Base-by-base conservation (phyloP, 2,113 vertebrate species). In the Phalacrocorax brasilianus region DNA sequence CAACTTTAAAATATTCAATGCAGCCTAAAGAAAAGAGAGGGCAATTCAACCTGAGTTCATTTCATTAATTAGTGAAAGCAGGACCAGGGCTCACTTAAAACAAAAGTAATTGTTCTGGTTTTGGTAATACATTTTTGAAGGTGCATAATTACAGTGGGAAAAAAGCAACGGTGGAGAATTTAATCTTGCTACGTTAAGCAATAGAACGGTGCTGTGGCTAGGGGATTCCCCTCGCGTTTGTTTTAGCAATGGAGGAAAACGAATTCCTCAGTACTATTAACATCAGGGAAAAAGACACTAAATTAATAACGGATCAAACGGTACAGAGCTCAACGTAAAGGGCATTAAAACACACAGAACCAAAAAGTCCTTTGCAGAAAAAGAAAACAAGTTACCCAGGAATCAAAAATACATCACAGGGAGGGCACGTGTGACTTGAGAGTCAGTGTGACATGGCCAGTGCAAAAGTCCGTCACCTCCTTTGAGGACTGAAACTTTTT, bases 1-100 rank as follows among this genome's bases (percentile, higher is more conserved):
- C 97, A 99, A 96, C 98, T 99, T 99, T 94, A 99, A 97, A 97
- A 99, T 99, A 98, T 99, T 99, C 96, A 99, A 96, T 50, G 99
- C 99, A 98, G 99, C 99, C 99, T 99, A 89, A 65, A 32, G 71
- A 83, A 65, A 40, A 49, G 87, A 95, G 84, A 95, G 38, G 61
- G 8, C 50, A 86, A 70, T 47, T 74, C 58, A 40, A 12, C 28
- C 44, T 4, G 27, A 40, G 26, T 15, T 20, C 45, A 28, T 23
- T 23, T 53, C 45, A 53, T 27, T 61, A 4, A 45, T 32, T 12
- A 49, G 52, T 40, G 33, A 76, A 76, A 89, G 55, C 50, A 47
- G 53, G 45, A 75, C 42, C 1, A 2, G 26, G 63, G 22, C 30
- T 90, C n/a, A 18, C n/a, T 80, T 76, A 23, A 95, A 50, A 32